These are phyloP conservation scores for Tethea ocularis DNA, from an alignment of 2,888 invertebrate species.

Conservation along the genomic window DNA sequence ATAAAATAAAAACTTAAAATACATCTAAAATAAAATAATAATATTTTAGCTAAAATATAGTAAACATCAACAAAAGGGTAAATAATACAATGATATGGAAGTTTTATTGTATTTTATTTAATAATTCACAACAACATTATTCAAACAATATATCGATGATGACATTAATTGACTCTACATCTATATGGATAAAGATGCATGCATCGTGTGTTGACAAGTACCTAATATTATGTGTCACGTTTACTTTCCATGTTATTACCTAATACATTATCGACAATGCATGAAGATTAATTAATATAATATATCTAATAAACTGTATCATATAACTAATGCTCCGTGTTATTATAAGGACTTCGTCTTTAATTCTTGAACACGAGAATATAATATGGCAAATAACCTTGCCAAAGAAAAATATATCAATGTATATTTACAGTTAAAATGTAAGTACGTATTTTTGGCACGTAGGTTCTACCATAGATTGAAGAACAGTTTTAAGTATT, in stretches of 20 bases:
- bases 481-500: no score
- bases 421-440: slow-evolving; percentile 14
- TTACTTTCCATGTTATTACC: no score
- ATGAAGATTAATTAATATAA: neutral
- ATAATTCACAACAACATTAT: slow-evolving; percentile 54
- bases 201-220: neutral
- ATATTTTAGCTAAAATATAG: neutral
- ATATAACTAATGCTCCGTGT: neutral
- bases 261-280: neutral
- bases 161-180: slow-evolving; percentile 58
- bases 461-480: slow-evolving; percentile 28
- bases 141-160: slow-evolving; percentile 45
- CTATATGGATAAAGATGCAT: slow-evolving; percentile 25
- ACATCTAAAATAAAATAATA: no score
- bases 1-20: no score
- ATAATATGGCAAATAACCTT: slow-evolving; percentile 29
- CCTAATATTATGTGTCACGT: no score
- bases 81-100: slow-evolving; percentile 10
- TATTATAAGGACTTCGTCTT: slow-evolving; percentile 8
- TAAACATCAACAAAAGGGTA: neutral
- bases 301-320: neutral
- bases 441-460: slow-evolving; percentile 41
- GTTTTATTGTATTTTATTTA: slow-evolving; percentile 37
- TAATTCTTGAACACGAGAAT: slow-evolving; percentile 30
- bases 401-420: slow-evolving; percentile 15